A percentile compares a stretch with the other conserved stretches of the same genome.
phyloP scores from a whole-genome alignment of 2,797 vertebrate genomes.

The Caiman crocodilus region DNA sequence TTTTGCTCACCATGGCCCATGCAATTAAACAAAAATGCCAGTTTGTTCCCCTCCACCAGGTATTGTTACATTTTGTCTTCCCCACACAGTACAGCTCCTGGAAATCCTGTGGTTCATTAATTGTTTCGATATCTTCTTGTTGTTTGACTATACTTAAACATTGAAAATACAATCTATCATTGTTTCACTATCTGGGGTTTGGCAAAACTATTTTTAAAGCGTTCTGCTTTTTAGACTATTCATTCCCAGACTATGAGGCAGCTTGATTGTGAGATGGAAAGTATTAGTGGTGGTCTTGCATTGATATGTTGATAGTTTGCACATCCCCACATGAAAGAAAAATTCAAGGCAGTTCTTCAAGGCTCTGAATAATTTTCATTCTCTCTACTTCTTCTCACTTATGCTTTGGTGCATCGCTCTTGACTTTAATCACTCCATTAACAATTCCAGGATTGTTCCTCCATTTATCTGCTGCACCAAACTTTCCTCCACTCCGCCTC shows the following conservation, averaged over 20 bases:
- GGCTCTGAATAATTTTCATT: background rate
- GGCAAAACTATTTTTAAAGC: conserved; percentile 64
- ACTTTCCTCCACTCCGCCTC: background rate
- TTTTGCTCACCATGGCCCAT: background rate
- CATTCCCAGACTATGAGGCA: conserved; percentile 77
- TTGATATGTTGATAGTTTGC: conserved; percentile 44
- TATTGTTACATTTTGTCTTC: conserved; percentile 40
- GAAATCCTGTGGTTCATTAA: conserved; percentile 34
- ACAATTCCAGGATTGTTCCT: background rate
- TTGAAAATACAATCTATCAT: conserved; percentile 51
- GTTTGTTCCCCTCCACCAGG: conserved; percentile 48
- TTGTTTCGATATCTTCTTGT: conserved; percentile 53
- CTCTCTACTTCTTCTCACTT: background rate
- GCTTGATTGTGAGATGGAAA: conserved; percentile 67
- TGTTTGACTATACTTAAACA: conserved; percentile 12
- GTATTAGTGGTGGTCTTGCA: conserved; percentile 56
- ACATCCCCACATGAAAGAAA: conserved; percentile 7
- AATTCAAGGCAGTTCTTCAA: conserved; percentile 14
- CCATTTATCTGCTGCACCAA: background rate
- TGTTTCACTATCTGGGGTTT: conserved; percentile 50
- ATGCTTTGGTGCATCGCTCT: background rate
- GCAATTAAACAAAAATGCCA: conserved; percentile 20
- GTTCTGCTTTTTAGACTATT: conserved; percentile 73
- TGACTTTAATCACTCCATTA: background rate
- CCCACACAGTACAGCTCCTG: conserved; percentile 18